A percentile compares a stretch with the other conserved stretches of the same genome.
phyloP scores from a whole-genome alignment of 2,797 vertebrate genomes.

The Sebastes goodei region DNA sequence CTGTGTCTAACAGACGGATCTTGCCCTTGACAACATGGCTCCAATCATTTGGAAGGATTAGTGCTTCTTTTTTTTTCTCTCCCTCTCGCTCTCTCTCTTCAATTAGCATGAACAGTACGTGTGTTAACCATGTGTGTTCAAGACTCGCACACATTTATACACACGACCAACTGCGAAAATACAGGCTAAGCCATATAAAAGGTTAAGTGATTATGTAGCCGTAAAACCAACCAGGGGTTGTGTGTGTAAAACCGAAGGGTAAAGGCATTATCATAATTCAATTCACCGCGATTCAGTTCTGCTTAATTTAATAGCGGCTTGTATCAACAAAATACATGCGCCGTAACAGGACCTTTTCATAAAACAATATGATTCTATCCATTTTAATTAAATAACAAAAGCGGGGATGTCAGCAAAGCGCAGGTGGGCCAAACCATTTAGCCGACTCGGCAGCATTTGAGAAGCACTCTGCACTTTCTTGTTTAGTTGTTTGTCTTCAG shows the following conservation, averaged over 20 bases:
- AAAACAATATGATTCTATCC: constrained; percentile 43
- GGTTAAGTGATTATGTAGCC: constrained; percentile 71
- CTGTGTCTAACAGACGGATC: constrained; percentile 50
- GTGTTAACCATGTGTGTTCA: constrained; percentile 44
- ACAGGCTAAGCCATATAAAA: constrained; percentile 63
- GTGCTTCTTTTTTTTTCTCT: constrained; percentile 7
- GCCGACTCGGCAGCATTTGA: constrained; percentile 28
- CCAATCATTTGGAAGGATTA: constrained; percentile 71
- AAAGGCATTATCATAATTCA: constrained; percentile 70
- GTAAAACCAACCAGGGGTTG: constrained; percentile 51
- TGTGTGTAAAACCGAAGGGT: constrained; percentile 52
- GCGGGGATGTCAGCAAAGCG: constrained; percentile 27
- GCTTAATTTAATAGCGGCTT: constrained; percentile 54
- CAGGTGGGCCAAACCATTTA: constrained; percentile 34
- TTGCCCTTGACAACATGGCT: constrained; percentile 68
- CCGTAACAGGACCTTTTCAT: constrained; percentile 24
- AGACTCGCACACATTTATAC: constrained; percentile 31
- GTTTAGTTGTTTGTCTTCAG: constrained; percentile 19
- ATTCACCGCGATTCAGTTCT: constrained; percentile 49
- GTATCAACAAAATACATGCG: constrained; percentile 47
- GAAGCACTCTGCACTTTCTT: constrained; percentile 21
- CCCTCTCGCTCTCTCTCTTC: constrained; percentile 30
- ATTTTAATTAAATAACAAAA: constrained; percentile 57
- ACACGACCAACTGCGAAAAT: constrained; percentile 57
- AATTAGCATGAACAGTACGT: constrained; percentile 60